phyloP scores from a whole-genome alignment of 2,888 invertebrate genomes.

The Listrodromus nycthemerus region DNA sequence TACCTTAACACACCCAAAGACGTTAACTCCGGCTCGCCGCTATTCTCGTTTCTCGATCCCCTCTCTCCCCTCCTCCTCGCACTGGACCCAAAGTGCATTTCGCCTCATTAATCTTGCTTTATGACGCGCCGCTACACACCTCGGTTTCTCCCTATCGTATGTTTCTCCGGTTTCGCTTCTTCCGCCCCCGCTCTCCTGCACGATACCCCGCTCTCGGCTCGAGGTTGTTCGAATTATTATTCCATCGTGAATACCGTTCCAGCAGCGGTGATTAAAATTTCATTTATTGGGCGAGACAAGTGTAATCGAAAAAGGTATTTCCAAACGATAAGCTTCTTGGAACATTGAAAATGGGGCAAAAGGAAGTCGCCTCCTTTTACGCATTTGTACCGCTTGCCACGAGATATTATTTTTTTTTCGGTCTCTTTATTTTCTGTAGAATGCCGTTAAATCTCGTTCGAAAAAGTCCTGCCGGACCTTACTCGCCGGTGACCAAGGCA shows the following conservation, averaged over 20 bases:
- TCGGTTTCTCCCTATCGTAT: constrained; percentile 68
- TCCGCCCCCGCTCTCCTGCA: constrained; percentile 12
- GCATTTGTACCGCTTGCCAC: not conserved
- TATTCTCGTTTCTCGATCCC: constrained; percentile 54
- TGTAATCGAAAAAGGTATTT: constrained; percentile 24
- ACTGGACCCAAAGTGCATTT: constrained; percentile 72
- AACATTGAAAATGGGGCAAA: not conserved
- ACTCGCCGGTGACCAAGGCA: not conserved
- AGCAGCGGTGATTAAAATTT: constrained; percentile 19
- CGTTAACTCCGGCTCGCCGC: constrained; percentile 53
- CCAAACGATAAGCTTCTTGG: not conserved
- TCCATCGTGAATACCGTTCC: not conserved
- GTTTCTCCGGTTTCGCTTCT: constrained; percentile 57
- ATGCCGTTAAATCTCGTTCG: not conserved
- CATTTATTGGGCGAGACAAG: constrained; percentile 26
- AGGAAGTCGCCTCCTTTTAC: not conserved
- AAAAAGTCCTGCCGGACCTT: not conserved
- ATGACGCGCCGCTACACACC: constrained; percentile 75
- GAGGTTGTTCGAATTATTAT: constrained; percentile 21
- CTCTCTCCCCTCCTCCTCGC: constrained; percentile 40
- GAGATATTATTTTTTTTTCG: not conserved
- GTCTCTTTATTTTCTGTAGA: not conserved
- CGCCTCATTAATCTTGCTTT: constrained; percentile 80
- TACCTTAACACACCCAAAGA: constrained; percentile 40
- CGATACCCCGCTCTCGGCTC: not conserved